Conservation (phyloP, 2,797 vertebrate genomes). For the Eurystomus glaucurus region DNA sequence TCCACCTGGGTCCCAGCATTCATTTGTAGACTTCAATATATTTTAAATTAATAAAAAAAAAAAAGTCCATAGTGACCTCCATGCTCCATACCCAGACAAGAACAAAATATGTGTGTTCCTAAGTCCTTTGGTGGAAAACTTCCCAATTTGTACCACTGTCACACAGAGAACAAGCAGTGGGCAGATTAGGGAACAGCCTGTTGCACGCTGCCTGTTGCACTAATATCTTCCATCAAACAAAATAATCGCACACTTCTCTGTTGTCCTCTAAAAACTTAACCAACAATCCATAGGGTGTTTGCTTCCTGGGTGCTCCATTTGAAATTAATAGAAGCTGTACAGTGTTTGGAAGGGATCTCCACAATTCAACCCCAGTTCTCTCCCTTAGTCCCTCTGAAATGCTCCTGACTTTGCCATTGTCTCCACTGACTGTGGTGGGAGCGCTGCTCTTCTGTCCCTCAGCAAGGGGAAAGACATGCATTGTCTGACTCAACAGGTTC, state of each 20-base stretch:
- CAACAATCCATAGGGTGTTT: neutral
- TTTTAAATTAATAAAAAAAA: conserved; percentile 69
- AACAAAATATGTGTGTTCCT: neutral
- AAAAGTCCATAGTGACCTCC: conserved; percentile 28
- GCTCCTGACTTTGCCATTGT: neutral
- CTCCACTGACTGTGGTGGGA: neutral
- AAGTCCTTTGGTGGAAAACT: neutral
- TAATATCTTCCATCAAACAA: neutral
- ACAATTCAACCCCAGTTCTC: neutral
- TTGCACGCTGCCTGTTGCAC: neutral
- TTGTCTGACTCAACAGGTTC: neutral
- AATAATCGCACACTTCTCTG: neutral
- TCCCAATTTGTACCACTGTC: neutral
- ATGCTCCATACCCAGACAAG: neutral
- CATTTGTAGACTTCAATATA: conserved; percentile 62
- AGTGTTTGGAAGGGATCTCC: neutral
- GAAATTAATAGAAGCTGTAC: neutral
- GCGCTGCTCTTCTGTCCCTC: neutral
- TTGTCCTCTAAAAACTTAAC: neutral
- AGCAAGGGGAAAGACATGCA: neutral
- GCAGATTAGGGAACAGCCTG: neutral
- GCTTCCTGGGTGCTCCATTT: neutral
- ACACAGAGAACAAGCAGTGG: neutral
- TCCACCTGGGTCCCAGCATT: conserved; percentile 76
- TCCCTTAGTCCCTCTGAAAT: neutral